A percentile compares a stretch with the other conserved stretches of the same genome.
Evolutionary conservation across 2,888 invertebrate genomes (phyloP).

Genomic region (Saturnia pavonia): DNA sequence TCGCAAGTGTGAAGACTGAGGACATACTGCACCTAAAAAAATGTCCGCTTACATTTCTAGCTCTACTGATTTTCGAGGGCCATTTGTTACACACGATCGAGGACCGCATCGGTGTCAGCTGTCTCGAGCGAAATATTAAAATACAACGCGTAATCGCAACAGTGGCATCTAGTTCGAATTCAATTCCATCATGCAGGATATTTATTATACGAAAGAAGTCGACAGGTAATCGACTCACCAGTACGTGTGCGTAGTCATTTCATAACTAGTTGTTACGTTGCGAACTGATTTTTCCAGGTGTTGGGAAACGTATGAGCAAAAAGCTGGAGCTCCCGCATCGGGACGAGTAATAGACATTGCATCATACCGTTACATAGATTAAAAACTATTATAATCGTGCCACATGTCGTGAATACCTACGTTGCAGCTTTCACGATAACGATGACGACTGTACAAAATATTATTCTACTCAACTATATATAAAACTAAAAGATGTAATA

Average conservation of each 20-base stretch:
- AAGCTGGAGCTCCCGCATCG: conserved; percentile 73
- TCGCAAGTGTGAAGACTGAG: conserved; percentile 54
- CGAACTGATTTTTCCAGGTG: conserved; percentile 69
- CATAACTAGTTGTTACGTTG: conserved; percentile 76
- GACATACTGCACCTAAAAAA: conserved; percentile 35
- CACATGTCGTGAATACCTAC: conserved; percentile 55
- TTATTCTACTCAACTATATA: conserved; percentile 12
- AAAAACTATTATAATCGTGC: conserved; percentile 60
- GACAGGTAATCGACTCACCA: conserved; percentile 54
- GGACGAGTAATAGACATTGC: conserved; percentile 65
- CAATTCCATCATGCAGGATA: conserved; percentile 61
- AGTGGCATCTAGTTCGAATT: conserved; percentile 1
- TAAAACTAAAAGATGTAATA: conserved; percentile 15
- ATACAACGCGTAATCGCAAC: conserved; percentile 42
- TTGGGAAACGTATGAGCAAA: conserved; percentile 70
- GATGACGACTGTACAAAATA: conserved; percentile 53
- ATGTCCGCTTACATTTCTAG: conserved; percentile 19
- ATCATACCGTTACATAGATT: conserved; percentile 48
- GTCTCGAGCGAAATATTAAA: conserved; percentile 39
- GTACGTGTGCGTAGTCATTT: conserved; percentile 71
- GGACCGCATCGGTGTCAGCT: background rate
- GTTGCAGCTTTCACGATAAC: conserved; percentile 64
- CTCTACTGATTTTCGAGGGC: conserved; percentile 49
- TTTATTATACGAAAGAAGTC: conserved; percentile 64
- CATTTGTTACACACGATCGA: conserved; percentile 31